Evolutionary conservation across 2,888 invertebrate genomes (phyloP), one percentile per base, ranked within the genome.

Genomic region (Amiota mariae): DNA sequence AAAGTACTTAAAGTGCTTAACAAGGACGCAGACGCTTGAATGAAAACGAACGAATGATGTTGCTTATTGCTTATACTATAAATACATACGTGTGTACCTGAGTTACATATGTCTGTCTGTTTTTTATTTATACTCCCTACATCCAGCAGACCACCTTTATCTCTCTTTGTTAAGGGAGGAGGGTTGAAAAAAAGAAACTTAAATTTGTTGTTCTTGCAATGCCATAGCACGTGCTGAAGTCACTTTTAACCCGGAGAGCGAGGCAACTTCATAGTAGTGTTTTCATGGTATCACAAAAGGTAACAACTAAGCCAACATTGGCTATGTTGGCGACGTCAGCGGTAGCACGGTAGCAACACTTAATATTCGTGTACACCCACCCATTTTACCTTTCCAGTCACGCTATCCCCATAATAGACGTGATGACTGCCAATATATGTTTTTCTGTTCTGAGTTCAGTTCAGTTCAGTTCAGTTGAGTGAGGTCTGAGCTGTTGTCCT

Each of bases 151-250:
- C 36, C 8, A 6, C 36, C 36, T 24, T 24, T 24, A 24, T 24
- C 24, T 24, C 24, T 24, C 36, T 36, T 3, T 24, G 24, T 24
- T 24, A 2, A 24, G 1, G 24, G 24, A 3, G 3, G 24, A 3
- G 24, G 24, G 3, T 2, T 2, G 24, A 24, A 24, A 24, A 24
- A 24, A 24, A 3, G 8, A 36, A 36, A 36, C 36, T 36, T 36
- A 36, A 36, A 36, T 36, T 36, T 36, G 36, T 36, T 36, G 36
- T 36, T 36, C 4, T 36, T 36, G 36, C 36, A 2, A n/a, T 49
- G n/a, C 76, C 75, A 24, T 10, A 54, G 80, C 82, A 84, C 83
- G 83, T 84, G 85, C 85, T 79, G 81, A 80, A 85, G 78, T 79
- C 81, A 82, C 84, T 85, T 82, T 85, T 85, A 85, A 82, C 57